Evolutionary conservation across 2,113 vertebrate genomes (phyloP).

Genomic region (Elephas maximus): DNA sequence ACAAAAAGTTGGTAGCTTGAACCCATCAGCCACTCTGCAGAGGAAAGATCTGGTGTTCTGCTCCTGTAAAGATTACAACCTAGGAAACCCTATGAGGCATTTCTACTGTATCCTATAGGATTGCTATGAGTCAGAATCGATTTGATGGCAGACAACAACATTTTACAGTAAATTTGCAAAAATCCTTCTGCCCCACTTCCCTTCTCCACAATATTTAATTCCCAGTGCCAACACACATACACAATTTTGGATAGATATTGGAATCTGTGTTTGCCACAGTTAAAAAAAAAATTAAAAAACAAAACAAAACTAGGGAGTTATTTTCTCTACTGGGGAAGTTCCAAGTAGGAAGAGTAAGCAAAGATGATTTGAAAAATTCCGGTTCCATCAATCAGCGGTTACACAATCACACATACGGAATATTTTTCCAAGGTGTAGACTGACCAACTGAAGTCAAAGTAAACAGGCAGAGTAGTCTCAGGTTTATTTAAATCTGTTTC

Average conservation of each 20-base stretch:
- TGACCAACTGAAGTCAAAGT: background rate
- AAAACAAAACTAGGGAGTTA: background rate
- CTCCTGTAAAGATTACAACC: too few species aligned
- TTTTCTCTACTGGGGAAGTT: slow-evolving; percentile 25
- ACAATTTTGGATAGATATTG: background rate
- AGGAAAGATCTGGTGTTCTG: too few species aligned
- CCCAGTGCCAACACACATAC: background rate
- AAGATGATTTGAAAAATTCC: background rate
- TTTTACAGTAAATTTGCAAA: background rate
- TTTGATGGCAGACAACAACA: too few species aligned
- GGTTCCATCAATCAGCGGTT: too few species aligned
- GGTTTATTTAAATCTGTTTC: background rate
- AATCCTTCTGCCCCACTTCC: background rate
- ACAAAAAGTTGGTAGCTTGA: too few species aligned
- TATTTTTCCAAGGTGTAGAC: background rate
- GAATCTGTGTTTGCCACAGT: background rate
- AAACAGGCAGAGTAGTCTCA: background rate
- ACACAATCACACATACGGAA: background rate
- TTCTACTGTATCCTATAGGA: too few species aligned
- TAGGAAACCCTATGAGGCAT: too few species aligned
- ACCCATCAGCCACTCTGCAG: too few species aligned
- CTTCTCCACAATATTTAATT: background rate
- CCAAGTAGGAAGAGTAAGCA: background rate
- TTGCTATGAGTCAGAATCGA: too few species aligned
- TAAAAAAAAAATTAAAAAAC: background rate